Conservation (phyloP, 2,797 vertebrate genomes). For the Sparus aurata region DNA sequence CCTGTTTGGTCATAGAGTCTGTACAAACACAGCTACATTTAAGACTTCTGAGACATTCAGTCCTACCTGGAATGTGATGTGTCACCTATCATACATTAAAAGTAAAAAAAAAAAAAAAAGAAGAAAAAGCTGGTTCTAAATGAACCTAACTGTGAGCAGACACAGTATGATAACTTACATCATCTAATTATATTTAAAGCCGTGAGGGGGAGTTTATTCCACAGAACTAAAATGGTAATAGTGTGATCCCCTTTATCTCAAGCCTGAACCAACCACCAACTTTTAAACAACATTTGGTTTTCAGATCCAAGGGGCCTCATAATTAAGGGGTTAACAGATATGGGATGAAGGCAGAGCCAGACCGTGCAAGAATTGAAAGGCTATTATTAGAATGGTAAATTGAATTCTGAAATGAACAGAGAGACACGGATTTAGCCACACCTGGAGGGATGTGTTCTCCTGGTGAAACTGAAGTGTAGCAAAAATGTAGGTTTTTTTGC, state of each 20-base stretch:
- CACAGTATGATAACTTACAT: neutral
- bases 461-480: too few relatives aligned
- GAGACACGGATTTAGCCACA: neutral
- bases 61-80: neutral
- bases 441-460: neutral
- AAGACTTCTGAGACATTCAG: neutral
- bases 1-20: neutral
- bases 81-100: neutral
- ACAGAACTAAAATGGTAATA: conserved; percentile 4
- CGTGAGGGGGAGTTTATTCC: neutral
- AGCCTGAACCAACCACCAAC: too few relatives aligned
- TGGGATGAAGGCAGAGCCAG: neutral
- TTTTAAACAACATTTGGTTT: neutral
- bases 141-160: neutral
- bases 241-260: neutral
- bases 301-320: neutral
- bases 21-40: neutral
- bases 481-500: too few relatives aligned
- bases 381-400: neutral
- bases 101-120: neutral
- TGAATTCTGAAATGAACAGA: neutral
- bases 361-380: neutral
- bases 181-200: neutral
- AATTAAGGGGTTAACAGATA: neutral
- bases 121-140: neutral